These are phyloP conservation scores for Steatornis caripensis DNA, from an alignment of 2,113 vertebrate species.

Conservation along the genomic window DNA sequence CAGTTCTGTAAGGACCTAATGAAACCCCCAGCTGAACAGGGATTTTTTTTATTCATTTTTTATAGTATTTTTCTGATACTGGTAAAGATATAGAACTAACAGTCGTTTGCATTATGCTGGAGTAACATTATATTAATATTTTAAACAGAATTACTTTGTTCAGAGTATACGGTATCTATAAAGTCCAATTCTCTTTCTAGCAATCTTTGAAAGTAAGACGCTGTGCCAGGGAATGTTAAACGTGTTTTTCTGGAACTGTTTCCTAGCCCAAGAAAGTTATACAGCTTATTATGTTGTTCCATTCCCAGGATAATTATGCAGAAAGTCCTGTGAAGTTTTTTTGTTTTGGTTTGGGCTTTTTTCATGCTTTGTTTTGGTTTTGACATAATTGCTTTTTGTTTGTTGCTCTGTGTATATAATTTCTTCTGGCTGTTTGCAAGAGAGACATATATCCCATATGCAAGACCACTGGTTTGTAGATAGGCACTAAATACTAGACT, in stretches of 20 bases:
- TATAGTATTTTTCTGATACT: neutral
- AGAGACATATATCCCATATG: rapidly evolving
- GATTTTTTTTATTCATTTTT: neutral
- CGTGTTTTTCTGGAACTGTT: neutral
- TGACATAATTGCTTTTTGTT: neutral
- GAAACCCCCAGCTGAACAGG: neutral
- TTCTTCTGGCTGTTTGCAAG: neutral
- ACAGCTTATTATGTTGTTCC: neutral
- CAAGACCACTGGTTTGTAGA: neutral
- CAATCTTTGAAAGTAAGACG: neutral
- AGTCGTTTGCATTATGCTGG: neutral
- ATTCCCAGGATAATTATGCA: neutral
- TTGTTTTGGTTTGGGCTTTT: rapidly evolving
- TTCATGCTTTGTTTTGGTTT: neutral
- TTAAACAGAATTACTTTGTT: neutral
- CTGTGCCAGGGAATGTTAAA: neutral
- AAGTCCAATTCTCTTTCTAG: neutral
- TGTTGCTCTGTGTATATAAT: neutral
- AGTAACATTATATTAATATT: neutral
- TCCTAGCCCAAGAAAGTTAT: neutral
- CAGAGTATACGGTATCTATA: neutral
- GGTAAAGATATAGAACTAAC: neutral
- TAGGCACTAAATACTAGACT: neutral
- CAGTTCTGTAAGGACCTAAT: neutral
- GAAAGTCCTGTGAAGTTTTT: neutral